Evolutionary conservation across 2,888 invertebrate genomes (phyloP).

Genomic region (Ecliptopera silaceata): DNA sequence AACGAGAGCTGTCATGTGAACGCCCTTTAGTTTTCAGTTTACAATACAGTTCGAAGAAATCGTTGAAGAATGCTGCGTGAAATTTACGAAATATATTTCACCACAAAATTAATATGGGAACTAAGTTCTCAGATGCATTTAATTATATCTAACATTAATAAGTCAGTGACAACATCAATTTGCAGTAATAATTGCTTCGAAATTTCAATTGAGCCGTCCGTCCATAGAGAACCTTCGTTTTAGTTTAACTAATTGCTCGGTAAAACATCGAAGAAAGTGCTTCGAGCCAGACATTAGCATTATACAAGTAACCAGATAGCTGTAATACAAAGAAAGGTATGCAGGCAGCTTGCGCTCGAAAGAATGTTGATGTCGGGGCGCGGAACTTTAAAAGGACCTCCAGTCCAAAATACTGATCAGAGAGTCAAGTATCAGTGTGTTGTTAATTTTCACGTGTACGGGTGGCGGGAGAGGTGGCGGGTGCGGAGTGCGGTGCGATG

Average conservation of each 20-base stretch:
- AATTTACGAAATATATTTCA: no score
- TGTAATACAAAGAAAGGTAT: conserved; percentile 37
- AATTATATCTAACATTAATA: no score
- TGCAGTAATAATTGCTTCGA: neutral
- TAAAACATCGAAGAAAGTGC: conserved; percentile 25
- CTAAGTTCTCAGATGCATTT: no score
- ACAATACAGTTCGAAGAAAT: neutral
- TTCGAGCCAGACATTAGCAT: conserved; percentile 22
- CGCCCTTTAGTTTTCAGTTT: conserved; percentile 5
- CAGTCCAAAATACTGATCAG: conserved; percentile 65
- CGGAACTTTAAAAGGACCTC: conserved; percentile 60
- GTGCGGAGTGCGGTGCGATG: conserved; percentile 73
- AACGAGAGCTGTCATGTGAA: conserved; percentile 26
- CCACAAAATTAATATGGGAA: no score
- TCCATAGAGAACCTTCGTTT: conserved; percentile 1
- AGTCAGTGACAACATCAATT: no score
- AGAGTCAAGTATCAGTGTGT: conserved; percentile 69
- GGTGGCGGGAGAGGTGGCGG: conserved; percentile 61
- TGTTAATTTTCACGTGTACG: conserved; percentile 78
- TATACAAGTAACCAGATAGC: conserved; percentile 30
- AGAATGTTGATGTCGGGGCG: conserved; percentile 46
- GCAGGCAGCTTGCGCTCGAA: conserved; percentile 35
- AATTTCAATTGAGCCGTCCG: neutral
- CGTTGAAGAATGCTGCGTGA: no score
- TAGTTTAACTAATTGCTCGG: conserved; percentile 12